Evolutionary conservation across 2,888 invertebrate genomes (phyloP), one percentile per base, ranked within the genome.

Genomic region (Thymelicus sylvestris): DNA sequence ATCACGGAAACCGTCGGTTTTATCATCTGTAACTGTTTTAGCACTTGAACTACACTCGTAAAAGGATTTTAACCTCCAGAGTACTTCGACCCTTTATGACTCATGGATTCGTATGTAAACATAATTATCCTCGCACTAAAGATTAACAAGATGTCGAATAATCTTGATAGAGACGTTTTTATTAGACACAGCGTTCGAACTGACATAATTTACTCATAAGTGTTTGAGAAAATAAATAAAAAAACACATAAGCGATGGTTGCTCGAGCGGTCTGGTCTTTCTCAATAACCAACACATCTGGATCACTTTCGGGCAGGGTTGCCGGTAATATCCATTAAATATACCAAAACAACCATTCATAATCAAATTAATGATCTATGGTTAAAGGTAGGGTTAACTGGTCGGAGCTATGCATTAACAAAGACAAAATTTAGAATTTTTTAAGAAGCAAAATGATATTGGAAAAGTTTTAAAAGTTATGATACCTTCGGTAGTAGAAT

Each of bases 171-270:
- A 75, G 75, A 76, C 76, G 76, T 76, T 77, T 77, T 77, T 77
- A 75, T 76, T 76, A 74, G 73, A 74, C 59, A 65, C 67, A 72
- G 71, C 71, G 72, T 74, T 73, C 73, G 52, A 71, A 77, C 86
- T 85, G 87, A 83, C 86, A 83, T 78, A 78, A 85, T 85, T 86
- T 86, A 84, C 88, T 86, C 86, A 89, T 89, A 88, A 89, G 82
- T 72, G 79, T 75, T 80, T 81, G 80, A 82, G 82, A 86, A 88
- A 88, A 90, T 85, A 89, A 89, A 89, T 86, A 87, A 84, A 76
- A 76, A 74, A 70, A 72, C 66, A 72, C 73, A 74, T 72, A 64
- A 71, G 74, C 67, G 74, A 71, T 74, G 72, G 74, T 73, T 73
- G 68, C 7, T 62, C 66, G 65, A 73, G 83, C 83, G 83, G 66